These are phyloP conservation scores for Tetranychus cinnabarinus DNA, from an alignment of 1,140 invertebrate species.

Conservation along the genomic window DNA sequence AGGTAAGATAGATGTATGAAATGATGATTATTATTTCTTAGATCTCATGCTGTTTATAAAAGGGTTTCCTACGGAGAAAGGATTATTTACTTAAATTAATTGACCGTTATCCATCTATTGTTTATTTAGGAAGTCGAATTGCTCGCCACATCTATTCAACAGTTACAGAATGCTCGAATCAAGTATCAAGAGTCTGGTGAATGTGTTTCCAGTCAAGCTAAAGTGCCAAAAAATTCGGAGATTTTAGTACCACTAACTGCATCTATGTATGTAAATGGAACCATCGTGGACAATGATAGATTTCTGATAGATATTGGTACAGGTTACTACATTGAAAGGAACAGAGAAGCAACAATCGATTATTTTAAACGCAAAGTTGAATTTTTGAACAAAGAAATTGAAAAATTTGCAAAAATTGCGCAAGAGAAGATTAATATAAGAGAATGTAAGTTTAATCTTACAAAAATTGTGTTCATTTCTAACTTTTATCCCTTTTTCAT, in stretches of 20 bases:
- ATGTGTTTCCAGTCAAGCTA: slow-evolving; percentile 51
- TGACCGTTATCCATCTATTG: background rate
- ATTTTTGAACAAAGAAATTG: slow-evolving; percentile 77
- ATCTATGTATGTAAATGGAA: slow-evolving; percentile 83
- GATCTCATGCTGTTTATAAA: background rate
- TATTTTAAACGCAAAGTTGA: slow-evolving; percentile 75
- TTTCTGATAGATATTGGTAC: slow-evolving; percentile 82
- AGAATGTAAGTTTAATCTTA: slow-evolving; percentile 29
- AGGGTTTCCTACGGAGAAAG: background rate
- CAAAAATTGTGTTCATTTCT: background rate
- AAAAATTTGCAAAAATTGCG: slow-evolving; percentile 62
- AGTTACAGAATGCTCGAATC: slow-evolving; percentile 60
- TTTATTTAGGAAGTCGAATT: slow-evolving; percentile 39
- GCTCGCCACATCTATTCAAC: slow-evolving; percentile 63
- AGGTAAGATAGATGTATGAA: slow-evolving; percentile 26
- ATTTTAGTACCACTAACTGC: slow-evolving; percentile 73
- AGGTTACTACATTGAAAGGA: slow-evolving; percentile 80
- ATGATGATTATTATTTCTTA: too few species aligned
- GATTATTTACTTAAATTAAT: slow-evolving; percentile 5
- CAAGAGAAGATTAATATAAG: slow-evolving; percentile 61
- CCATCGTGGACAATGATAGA: slow-evolving; percentile 48
- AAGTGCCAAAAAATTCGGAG: slow-evolving; percentile 43
- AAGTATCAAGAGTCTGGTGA: slow-evolving; percentile 70
- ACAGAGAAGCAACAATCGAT: slow-evolving; percentile 43
- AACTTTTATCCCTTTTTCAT: background rate